Evolutionary conservation across 2,797 vertebrate genomes (phyloP).

Genomic region (Chaetodon trifasciatus): DNA sequence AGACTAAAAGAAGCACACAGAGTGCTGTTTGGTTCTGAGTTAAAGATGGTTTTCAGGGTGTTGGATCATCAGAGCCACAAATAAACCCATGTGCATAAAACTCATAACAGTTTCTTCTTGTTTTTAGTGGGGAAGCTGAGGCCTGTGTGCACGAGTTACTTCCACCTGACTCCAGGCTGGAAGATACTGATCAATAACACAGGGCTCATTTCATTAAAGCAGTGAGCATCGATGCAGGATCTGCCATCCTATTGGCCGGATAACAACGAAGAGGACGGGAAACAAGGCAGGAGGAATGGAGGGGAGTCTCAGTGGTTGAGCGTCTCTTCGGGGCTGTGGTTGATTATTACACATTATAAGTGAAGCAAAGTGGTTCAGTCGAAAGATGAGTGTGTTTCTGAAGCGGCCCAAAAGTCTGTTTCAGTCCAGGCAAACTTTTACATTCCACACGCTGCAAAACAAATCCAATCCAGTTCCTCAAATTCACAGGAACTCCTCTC

Average conservation of each 20-base stretch:
- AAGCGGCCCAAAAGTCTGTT: constrained; percentile 47
- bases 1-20: not conserved
- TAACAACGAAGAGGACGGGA: constrained; percentile 1
- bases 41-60: not conserved
- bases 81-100: constrained; percentile 14
- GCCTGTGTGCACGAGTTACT: constrained; percentile 5
- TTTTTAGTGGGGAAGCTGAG: constrained; percentile 1
- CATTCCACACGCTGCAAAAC: constrained; percentile 65
- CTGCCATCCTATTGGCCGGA: constrained; percentile 17
- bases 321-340: constrained; percentile 44
- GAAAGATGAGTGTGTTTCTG: constrained; percentile 10
- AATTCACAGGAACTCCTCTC: constrained; percentile 43
- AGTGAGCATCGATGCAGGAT: constrained; percentile 6
- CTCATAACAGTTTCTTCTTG: not conserved
- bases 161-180: constrained; percentile 25
- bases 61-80: constrained; percentile 26
- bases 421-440: constrained; percentile 60
- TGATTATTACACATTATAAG: not conserved
- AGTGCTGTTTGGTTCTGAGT: not conserved
- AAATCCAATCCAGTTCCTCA: constrained; percentile 44
- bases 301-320: constrained; percentile 61
- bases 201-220: constrained; percentile 45
- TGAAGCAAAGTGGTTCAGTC: constrained; percentile 68
- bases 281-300: constrained; percentile 44
- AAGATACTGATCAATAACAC: constrained; percentile 32